Evolutionary conservation across 2,797 vertebrate genomes (phyloP).

Genomic region (Tarsius wallacei): DNA sequence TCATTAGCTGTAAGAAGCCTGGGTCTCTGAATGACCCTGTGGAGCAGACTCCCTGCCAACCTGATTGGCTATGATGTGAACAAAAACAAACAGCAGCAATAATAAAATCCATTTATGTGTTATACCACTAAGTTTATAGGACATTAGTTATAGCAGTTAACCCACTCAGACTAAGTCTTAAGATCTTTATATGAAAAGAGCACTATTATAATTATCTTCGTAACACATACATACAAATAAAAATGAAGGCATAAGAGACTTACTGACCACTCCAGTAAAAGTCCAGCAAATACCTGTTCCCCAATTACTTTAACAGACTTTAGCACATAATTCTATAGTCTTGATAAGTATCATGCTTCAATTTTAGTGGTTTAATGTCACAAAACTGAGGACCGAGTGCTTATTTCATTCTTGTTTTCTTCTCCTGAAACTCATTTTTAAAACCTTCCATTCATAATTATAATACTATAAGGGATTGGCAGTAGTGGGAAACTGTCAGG

Average conservation of each 20-base stretch:
- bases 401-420: slow-evolving; percentile 46
- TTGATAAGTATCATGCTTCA: slow-evolving; percentile 58
- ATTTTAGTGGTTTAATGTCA: slow-evolving; percentile 21
- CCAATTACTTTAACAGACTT: background rate
- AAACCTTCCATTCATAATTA: slow-evolving; percentile 17
- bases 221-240: slow-evolving; percentile 11
- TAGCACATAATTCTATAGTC: background rate
- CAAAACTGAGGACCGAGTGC: background rate
- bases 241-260: slow-evolving; percentile 1
- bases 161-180: background rate
- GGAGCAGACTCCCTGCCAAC: background rate
- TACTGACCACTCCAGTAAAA: slow-evolving; percentile 42
- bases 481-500: too few species aligned
- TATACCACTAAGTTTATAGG: background rate
- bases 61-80: background rate
- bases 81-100: slow-evolving; percentile 4
- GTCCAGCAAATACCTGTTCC: slow-evolving; percentile 12
- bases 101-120: background rate
- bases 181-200: slow-evolving; percentile 44
- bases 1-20: background rate
- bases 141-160: background rate
- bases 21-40: background rate
- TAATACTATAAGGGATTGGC: too few species aligned
- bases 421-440: slow-evolving; percentile 55
- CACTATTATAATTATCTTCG: slow-evolving; percentile 5